These are phyloP conservation scores for Drosophila sechellia DNA, from an alignment of 1,140 invertebrate genomes.

Conservation along the genomic window DNA sequence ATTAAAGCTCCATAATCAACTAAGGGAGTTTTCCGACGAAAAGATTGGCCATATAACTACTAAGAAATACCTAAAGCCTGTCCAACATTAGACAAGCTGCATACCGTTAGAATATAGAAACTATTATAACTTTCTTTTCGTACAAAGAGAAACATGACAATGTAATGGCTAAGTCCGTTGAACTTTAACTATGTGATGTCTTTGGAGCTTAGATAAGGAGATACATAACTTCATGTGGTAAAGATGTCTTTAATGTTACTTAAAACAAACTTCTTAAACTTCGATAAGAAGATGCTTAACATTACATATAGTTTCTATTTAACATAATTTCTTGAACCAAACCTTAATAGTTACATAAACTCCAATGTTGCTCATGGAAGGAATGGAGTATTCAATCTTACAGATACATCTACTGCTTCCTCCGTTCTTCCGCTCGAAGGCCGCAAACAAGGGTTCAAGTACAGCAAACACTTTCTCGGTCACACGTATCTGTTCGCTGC, in stretches of 20 bases:
- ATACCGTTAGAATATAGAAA: constrained; percentile 15
- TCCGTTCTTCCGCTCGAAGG: constrained; percentile 23
- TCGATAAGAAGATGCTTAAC: too few relatives aligned
- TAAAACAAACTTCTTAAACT: too few relatives aligned
- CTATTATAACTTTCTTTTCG: constrained; percentile 38
- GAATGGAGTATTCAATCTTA: too few relatives aligned
- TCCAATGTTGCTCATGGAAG: too few relatives aligned
- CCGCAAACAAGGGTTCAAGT: constrained; percentile 13
- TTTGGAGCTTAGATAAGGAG: background rate
- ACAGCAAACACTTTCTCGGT: constrained; percentile 31
- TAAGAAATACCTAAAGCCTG: constrained; percentile 18
- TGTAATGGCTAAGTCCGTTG: constrained; percentile 6
- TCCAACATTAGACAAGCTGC: constrained; percentile 29
- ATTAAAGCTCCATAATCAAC: constrained; percentile 17
- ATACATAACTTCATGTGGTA: background rate
- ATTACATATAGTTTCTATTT: too few relatives aligned
- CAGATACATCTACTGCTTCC: background rate
- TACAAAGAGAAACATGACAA: constrained; percentile 8
- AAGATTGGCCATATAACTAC: constrained; percentile 10
- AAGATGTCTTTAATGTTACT: background rate
- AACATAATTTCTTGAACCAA: too few relatives aligned
- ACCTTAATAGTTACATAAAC: too few relatives aligned
- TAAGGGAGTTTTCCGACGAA: constrained; percentile 20
- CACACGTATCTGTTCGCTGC: constrained; percentile 20
- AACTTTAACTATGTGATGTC: constrained; percentile 2